phyloP scores from a whole-genome alignment of 2,797 vertebrate species.

The Loris lydekkerianus region DNA sequence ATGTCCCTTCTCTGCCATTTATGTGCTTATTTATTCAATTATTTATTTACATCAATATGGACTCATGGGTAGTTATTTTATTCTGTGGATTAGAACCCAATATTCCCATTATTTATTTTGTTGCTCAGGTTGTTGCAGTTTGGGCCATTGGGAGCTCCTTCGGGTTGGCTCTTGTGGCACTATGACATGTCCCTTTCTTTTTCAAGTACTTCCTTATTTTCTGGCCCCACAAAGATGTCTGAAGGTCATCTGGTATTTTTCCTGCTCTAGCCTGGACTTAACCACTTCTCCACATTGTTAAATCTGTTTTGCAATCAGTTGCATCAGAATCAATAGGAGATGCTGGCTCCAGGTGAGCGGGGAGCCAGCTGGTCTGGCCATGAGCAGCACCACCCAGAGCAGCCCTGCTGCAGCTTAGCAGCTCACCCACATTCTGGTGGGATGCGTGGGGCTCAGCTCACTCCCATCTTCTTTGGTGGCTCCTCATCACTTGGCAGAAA shows the following conservation, averaged over 20 bases:
- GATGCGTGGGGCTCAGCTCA: not conserved
- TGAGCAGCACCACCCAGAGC: too few relatives aligned
- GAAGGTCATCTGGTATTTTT: not conserved
- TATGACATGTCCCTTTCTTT: not conserved
- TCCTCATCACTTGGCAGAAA: not conserved
- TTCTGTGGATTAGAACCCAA: not conserved
- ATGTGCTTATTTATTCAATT: not conserved
- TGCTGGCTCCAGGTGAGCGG: not conserved
- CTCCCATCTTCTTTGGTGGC: not conserved
- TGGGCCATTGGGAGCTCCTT: not conserved
- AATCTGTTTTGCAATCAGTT: not conserved
- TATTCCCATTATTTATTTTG: not conserved
- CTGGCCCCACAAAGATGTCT: not conserved
- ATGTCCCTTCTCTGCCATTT: not conserved
- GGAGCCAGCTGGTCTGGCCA: not conserved
- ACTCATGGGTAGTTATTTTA: not conserved
- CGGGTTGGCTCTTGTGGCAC: not conserved
- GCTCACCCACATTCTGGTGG: not conserved
- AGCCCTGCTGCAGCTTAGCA: not conserved
- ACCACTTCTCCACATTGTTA: not conserved
- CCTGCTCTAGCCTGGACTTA: not conserved
- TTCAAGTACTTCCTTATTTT: not conserved
- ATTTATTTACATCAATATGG: not conserved
- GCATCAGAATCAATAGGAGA: not conserved
- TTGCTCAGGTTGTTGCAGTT: not conserved